phyloP scores from a whole-genome alignment of 1,140 invertebrate species.

The Orchestia grillus region DNA sequence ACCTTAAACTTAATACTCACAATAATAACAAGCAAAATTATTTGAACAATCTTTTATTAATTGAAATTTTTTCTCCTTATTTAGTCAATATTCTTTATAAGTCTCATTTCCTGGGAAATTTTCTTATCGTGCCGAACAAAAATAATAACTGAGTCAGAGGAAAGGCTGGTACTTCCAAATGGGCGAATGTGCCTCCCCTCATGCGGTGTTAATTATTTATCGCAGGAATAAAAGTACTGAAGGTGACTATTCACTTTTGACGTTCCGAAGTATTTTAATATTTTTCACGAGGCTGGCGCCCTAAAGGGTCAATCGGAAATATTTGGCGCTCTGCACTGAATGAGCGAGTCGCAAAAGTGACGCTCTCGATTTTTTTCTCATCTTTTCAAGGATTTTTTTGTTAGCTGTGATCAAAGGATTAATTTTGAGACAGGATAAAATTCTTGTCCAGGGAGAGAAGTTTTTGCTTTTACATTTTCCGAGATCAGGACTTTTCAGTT shows the following conservation, averaged over 20 bases:
- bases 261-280: not conserved
- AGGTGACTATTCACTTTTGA: not conserved
- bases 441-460: not conserved
- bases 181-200: too few relatives aligned
- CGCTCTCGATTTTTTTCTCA: not conserved
- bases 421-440: not conserved
- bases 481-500: not conserved
- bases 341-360: not conserved
- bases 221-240: not conserved
- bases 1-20: too few relatives aligned
- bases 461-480: not conserved
- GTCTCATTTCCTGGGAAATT: too few relatives aligned
- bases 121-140: too few relatives aligned
- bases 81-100: too few relatives aligned
- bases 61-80: too few relatives aligned
- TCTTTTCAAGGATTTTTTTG: not conserved
- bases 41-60: too few relatives aligned
- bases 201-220: not conserved
- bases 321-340: not conserved
- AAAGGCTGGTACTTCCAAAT: too few relatives aligned
- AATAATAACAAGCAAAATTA: too few relatives aligned
- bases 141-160: not conserved
- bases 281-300: not conserved
- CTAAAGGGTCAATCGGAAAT: not conserved
- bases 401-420: not conserved